Base-by-base conservation (phyloP, 2,113 vertebrate genomes). In the Erinaceus europaeus region DNA sequence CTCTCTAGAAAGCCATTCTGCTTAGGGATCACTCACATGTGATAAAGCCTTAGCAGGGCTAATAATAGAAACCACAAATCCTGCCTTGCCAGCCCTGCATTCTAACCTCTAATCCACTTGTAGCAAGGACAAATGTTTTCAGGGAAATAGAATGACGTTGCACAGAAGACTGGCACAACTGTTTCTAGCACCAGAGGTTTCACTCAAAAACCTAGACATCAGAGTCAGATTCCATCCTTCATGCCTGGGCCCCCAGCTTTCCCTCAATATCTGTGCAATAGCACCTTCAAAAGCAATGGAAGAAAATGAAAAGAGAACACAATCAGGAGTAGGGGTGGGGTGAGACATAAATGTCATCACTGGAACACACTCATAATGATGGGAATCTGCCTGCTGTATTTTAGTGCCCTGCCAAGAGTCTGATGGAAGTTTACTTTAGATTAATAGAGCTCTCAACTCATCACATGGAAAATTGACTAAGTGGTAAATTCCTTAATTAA, bases 61-160 rank as follows among this genome's bases (percentile, higher is more conserved):
- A 95, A 94, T 62, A 94, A 96, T 93, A 96, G 93, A 90, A 90
- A 88, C 89, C 90, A 81, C 84, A 92, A 84, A 90, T 93, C 88
- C 90, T 75, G 86, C 84, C 89, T n/a, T 81, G 93, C 90, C 94
- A 95, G 62, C 59, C 92, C 89, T 89, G 84, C 86, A 82, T 89
- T 89, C 92, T 93, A 93, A 95, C 84, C 94, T 94, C 93, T 91
- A 95, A 96, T 92, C 90, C 84, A 90, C 81, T 95, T 82, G 89
- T 42, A 92, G 77, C 93, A 94, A 96, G 92, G 93, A 91, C 94
- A 94, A 89, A 93, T 93, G 89, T 93, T 95, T 94, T 93, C 93
- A 95, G 94, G 95, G 94, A 95, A 96, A 93, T 84, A 78, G 92
- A 80, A 81, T 27, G 81, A 82, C 36, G 59, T 73, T 11, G 32